Conservation (phyloP, 2,888 invertebrate genomes). For the Leptothorax acervorum region DNA sequence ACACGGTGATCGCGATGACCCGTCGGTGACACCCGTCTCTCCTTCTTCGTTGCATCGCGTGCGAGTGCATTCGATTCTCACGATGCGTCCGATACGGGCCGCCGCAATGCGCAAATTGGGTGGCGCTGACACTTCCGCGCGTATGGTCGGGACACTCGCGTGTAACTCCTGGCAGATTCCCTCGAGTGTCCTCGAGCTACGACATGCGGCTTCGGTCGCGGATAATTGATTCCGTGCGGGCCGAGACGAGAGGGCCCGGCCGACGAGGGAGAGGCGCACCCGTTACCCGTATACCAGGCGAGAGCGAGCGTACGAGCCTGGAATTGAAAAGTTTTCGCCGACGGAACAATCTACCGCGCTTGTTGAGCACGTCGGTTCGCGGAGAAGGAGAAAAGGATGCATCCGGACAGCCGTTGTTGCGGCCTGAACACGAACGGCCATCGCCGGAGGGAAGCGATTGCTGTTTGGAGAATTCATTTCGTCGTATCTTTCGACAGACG, state of each 20-base stretch:
- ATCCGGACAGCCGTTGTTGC: constrained; percentile 24
- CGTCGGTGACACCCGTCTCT: neutral
- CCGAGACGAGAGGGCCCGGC: constrained; percentile 7
- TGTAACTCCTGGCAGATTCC: constrained; percentile 61
- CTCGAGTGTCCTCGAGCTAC: constrained; percentile 64
- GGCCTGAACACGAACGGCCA: neutral
- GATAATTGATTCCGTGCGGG: constrained; percentile 66
- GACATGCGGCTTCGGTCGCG: constrained; percentile 61
- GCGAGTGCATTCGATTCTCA: constrained; percentile 3
- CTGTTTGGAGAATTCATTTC: constrained; percentile 50
- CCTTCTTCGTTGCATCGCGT: constrained; percentile 6
- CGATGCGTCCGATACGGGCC: constrained; percentile 10
- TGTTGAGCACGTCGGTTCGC: neutral
- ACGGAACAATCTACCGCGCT: constrained; percentile 21
- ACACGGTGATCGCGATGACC: neutral
- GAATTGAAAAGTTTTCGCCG: constrained; percentile 51
- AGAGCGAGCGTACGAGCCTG: constrained; percentile 10
- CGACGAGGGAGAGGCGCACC: neutral
- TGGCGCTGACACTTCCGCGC: constrained; percentile 60
- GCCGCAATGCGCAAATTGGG: constrained; percentile 62
- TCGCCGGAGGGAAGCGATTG: constrained; percentile 47
- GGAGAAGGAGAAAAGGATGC: constrained; percentile 24
- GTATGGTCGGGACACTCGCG: constrained; percentile 49
- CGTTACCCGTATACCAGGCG: neutral
- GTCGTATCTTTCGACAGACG: neutral